A percentile compares a stretch with the other conserved stretches of the same genome.
phyloP scores from a whole-genome alignment of 2,797 vertebrate genomes.

The Selene dorsalis region DNA sequence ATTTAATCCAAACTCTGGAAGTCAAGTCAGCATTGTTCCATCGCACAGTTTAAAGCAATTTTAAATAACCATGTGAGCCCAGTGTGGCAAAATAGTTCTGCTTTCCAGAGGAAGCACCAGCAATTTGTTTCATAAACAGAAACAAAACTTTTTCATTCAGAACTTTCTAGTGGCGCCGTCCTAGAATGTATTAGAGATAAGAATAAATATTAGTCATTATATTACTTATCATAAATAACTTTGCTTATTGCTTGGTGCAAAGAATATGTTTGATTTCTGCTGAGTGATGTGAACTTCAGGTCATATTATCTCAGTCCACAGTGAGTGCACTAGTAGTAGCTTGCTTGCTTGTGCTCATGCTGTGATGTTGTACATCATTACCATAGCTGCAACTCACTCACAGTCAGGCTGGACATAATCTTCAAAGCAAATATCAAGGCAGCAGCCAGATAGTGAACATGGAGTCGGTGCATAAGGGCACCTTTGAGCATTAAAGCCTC shows the following conservation, averaged over 20 bases:
- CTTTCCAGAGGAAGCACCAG: slow-evolving; percentile 16
- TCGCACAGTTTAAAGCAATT: slow-evolving; percentile 13
- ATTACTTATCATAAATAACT: neutral
- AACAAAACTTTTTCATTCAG: neutral
- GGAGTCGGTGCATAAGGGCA: slow-evolving; percentile 61
- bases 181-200: neutral
- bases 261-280: neutral
- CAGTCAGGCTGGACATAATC: slow-evolving; percentile 58
- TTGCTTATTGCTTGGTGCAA: neutral
- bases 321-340: neutral
- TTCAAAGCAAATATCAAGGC: slow-evolving; percentile 73
- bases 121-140: slow-evolving; percentile 6
- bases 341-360: slow-evolving; percentile 1
- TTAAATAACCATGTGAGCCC: slow-evolving; percentile 2
- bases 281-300: neutral
- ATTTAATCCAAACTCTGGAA: slow-evolving; percentile 23
- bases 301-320: neutral
- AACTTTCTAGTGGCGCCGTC: neutral
- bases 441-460: slow-evolving; percentile 59
- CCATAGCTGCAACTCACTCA: slow-evolving; percentile 35
- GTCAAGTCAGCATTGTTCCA: slow-evolving; percentile 23
- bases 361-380: slow-evolving; percentile 49
- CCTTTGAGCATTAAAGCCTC: slow-evolving; percentile 72
- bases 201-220: neutral
- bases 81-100: slow-evolving; percentile 2